Conservation (phyloP, 2,888 invertebrate species). For the Xylota segnis region DNA sequence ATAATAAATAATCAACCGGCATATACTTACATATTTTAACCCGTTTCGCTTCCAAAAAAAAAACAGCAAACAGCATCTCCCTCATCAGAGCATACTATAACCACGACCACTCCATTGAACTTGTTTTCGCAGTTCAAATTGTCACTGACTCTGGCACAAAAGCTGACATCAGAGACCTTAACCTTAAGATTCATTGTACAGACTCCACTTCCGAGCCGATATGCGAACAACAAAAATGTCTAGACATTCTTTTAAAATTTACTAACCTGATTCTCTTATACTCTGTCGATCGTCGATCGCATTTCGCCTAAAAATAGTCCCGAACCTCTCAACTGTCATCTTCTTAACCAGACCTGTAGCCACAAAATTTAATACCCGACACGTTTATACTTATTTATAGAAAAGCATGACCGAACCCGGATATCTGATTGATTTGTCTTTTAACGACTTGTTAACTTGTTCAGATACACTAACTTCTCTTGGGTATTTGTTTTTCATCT, state of each 20-base stretch:
- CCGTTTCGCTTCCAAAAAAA: slow-evolving; percentile 19
- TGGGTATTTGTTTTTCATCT: neutral
- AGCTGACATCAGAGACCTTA: slow-evolving; percentile 45
- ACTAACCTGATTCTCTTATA: slow-evolving; percentile 21
- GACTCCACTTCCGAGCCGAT: neutral
- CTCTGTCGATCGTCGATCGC: slow-evolving; percentile 13
- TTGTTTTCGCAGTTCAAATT: slow-evolving; percentile 5
- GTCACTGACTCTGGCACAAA: neutral
- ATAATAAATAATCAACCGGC: slow-evolving; percentile 22
- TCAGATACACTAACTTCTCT: neutral
- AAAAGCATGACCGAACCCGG: slow-evolving; percentile 51
- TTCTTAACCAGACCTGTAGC: neutral
- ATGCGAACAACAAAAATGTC: neutral
- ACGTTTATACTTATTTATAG: slow-evolving; percentile 30
- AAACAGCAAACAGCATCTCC: too few relatives aligned
- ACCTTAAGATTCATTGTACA: slow-evolving; percentile 31
- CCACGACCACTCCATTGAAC: slow-evolving; percentile 4
- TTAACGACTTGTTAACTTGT: slow-evolving; percentile 32
- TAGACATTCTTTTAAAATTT: slow-evolving; percentile 36
- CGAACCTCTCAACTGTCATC: neutral
- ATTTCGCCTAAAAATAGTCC: neutral
- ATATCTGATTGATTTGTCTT: slow-evolving; percentile 49
- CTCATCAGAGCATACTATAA: slow-evolving; percentile 3
- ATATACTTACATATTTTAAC: slow-evolving; percentile 3
- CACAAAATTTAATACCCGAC: slow-evolving; percentile 20